A percentile compares a stretch with the other conserved stretches of the same genome.
phyloP scores from a whole-genome alignment of 1,140 invertebrate species.

The Ips nitidus region DNA sequence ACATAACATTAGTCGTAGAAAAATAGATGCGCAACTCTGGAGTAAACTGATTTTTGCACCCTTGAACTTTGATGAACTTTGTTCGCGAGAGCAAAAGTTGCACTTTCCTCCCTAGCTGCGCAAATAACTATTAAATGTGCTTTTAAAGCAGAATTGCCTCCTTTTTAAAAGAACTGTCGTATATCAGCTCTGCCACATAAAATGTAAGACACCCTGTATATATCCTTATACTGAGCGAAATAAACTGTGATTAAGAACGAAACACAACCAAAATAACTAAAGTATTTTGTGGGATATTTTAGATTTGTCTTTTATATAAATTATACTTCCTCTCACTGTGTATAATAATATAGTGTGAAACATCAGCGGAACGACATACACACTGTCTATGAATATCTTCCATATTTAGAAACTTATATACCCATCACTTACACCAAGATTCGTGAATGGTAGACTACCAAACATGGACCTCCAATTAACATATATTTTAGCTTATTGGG shows the following conservation, averaged over 20 bases:
- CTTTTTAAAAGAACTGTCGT: no score
- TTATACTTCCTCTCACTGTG: background rate
- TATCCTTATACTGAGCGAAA: background rate
- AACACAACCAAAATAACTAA: background rate
- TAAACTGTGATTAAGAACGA: constrained; percentile 6
- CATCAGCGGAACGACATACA: background rate
- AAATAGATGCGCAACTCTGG: no score
- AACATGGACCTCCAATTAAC: background rate
- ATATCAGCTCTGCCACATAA: no score
- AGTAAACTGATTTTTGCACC: no score
- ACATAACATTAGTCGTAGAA: no score
- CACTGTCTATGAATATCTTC: background rate
- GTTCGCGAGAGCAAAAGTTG: no score
- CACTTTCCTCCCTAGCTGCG: no score
- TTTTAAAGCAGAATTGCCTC: no score
- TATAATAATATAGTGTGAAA: background rate
- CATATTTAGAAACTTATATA: background rate
- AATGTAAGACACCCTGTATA: background rate
- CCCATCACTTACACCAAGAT: background rate
- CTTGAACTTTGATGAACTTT: no score
- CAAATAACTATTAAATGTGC: no score
- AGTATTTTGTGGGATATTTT: constrained; percentile 8
- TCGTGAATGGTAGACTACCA: background rate
- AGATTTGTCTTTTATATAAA: background rate
- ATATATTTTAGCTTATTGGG: background rate